A percentile compares a stretch with the other conserved stretches of the same genome.
phyloP scores from a whole-genome alignment of 64 coral and sea anemone genomes.

The Acropora yongei region DNA sequence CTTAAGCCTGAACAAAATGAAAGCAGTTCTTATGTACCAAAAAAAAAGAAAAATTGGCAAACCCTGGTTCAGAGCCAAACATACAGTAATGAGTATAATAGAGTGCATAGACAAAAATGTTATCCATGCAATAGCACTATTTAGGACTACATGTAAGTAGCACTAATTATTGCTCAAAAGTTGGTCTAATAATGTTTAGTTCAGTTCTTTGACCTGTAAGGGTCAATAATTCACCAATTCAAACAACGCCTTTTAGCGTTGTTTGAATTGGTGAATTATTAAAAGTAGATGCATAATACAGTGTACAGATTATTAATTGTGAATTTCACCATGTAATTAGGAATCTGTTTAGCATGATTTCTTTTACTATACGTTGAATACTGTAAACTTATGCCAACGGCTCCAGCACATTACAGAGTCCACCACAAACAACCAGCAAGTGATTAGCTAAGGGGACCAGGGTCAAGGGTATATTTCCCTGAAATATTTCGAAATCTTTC shows the following conservation, averaged over 20 bases:
- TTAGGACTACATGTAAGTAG: conserved; percentile 18
- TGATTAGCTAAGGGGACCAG: neutral
- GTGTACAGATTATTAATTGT: conserved; percentile 14
- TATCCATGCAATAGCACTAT: conserved; percentile 21
- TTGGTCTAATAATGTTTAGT: conserved; percentile 9
- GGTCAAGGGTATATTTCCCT: conserved; percentile 5
- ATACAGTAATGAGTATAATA: neutral
- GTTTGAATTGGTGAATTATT: no score
- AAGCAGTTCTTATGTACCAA: neutral
- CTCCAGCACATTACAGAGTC: conserved; percentile 10
- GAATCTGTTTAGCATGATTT: conserved; percentile 14
- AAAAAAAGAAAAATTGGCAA: neutral
- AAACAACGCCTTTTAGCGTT: neutral
- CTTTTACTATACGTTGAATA: neutral
- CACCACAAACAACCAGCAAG: conserved; percentile 6
- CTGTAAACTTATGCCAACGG: neutral
- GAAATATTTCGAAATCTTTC: conserved; percentile 27
- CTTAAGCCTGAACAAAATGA: neutral
- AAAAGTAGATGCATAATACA: conserved; percentile 17
- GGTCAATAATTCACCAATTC: conserved; percentile 13
- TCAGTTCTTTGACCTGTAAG: conserved; percentile 20
- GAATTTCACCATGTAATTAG: conserved; percentile 14
- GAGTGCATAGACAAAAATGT: neutral
- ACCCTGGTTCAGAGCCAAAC: neutral
- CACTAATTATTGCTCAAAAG: conserved; percentile 17